Conservation (phyloP, 2,888 invertebrate genomes). For the Hyposoter didymator region DNA sequence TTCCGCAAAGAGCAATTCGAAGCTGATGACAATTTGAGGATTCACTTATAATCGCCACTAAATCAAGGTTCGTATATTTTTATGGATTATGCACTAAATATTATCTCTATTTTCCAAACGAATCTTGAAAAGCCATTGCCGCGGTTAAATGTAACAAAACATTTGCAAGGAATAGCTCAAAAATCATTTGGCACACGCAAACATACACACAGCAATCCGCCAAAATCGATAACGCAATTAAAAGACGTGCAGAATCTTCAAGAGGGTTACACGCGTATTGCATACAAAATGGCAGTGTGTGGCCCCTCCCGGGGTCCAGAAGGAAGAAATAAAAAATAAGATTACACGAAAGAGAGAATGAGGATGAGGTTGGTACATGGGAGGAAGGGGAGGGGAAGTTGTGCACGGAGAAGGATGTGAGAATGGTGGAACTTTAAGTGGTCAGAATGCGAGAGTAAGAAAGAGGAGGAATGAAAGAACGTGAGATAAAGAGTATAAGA, state of each 20-base stretch:
- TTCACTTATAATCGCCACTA: not conserved
- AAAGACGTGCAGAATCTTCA: conserved; percentile 34
- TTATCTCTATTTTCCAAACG: not conserved
- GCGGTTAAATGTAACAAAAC: not conserved
- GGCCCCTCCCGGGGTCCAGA: conserved; percentile 32
- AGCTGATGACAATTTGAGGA: not conserved
- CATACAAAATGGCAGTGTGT: conserved; percentile 63
- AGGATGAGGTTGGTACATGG: conserved; percentile 35
- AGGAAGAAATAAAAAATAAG: conserved; percentile 58
- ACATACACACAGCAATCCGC: conserved; percentile 15
- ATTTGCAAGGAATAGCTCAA: not conserved
- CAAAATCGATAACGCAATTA: conserved; percentile 56
- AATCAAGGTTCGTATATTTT: not conserved
- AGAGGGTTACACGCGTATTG: conserved; percentile 23
- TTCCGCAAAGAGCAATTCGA: conserved; percentile 19
- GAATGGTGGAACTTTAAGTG: conserved; percentile 66
- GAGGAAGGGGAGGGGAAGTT: conserved; percentile 7
- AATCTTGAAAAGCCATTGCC: not conserved
- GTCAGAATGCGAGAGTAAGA: conserved; percentile 35
- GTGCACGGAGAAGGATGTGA: conserved; percentile 59
- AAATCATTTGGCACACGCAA: conserved; percentile 8
- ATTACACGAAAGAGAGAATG: conserved; percentile 57
- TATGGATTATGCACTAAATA: not conserved
- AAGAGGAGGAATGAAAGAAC: conserved; percentile 49
- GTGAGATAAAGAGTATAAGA: conserved; percentile 42